Evolutionary conservation across 2,888 invertebrate genomes (phyloP), one percentile per base, ranked within the genome.

Genomic region (Drosophila paramelanica): DNA sequence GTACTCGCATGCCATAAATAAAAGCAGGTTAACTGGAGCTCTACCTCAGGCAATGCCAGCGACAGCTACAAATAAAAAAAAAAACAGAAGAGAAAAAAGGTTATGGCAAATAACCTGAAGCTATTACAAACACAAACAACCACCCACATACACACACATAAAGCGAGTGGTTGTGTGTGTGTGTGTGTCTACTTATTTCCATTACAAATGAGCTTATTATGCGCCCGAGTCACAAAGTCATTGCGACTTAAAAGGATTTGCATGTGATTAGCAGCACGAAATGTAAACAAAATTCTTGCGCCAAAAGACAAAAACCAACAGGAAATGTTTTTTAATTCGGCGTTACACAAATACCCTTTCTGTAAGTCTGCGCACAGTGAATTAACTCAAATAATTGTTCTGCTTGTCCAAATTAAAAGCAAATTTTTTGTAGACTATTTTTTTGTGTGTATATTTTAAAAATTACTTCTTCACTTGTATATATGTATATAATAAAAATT

Each of bases 171-270:
- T 43, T 43, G 46, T 52, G 51, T 60, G 47, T 49, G 61, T 47
- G 49, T 55, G 42, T 50, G 57, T 49, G 68, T 66, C 56, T 74
- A 67, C 80, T 78, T 77, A 81, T 80, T 80, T 78, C 75, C 80
- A 78, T 80, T 81, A 80, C 86, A 86, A 86, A 86, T 86, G 89
- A 88, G 89, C 89, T 89, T 86, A 86, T 86, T 86, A 86, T 89
- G 73, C 76, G 89, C 81, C 72, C 79, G 73, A 85, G 82, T 88
- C 86, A 79, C 81, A 86, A 86, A 86, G 86, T 88, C 89, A 89
- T 84, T 76, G 81, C 88, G 88, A 84, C 89, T 89, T 86, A 89
- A 86, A 86, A 81, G 89, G 85, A 86, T 86, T 86, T 86, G 85
- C 85, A 86, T 86, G 88, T 86, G 85, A 86, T 86, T 86, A 86